A percentile compares a stretch with the other conserved stretches of the same genome.
These are phyloP conservation scores for Microtus oregoni DNA, from an alignment of 2,113 vertebrate genomes.

Conservation along the genomic window DNA sequence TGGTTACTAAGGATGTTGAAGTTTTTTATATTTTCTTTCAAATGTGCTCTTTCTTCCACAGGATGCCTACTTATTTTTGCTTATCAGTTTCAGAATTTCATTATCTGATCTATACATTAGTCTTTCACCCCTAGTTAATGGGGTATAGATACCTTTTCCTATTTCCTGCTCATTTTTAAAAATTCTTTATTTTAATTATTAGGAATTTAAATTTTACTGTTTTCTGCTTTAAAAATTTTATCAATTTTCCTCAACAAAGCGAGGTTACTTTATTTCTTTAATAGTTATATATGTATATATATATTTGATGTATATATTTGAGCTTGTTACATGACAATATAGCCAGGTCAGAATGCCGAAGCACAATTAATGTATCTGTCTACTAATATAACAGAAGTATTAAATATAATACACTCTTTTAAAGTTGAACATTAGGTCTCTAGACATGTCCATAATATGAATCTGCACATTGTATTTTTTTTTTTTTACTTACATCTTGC, in stretches of 20 bases:
- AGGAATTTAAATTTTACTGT: not conserved
- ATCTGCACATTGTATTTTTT: not conserved
- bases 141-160: not conserved
- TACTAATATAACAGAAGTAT: not conserved
- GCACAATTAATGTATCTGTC: not conserved
- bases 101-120: not conserved
- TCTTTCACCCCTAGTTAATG: not conserved
- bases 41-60: not conserved
- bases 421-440: not conserved
- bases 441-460: not conserved
- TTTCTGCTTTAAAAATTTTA: not conserved
- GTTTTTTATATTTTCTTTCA: not conserved
- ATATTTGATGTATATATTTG: not conserved
- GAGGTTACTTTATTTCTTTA: not conserved
- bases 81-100: not conserved
- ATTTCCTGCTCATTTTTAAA: not conserved
- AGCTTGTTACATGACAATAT: not conserved
- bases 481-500: not conserved
- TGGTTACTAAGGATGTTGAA: slow-evolving; percentile 14
- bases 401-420: not conserved
- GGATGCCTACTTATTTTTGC: not conserved
- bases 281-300: not conserved
- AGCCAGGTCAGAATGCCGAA: not conserved
- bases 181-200: not conserved
- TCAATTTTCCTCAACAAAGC: not conserved